phyloP scores from a whole-genome alignment of 2,113 vertebrate genomes.

The Rhinoptilus africanus region DNA sequence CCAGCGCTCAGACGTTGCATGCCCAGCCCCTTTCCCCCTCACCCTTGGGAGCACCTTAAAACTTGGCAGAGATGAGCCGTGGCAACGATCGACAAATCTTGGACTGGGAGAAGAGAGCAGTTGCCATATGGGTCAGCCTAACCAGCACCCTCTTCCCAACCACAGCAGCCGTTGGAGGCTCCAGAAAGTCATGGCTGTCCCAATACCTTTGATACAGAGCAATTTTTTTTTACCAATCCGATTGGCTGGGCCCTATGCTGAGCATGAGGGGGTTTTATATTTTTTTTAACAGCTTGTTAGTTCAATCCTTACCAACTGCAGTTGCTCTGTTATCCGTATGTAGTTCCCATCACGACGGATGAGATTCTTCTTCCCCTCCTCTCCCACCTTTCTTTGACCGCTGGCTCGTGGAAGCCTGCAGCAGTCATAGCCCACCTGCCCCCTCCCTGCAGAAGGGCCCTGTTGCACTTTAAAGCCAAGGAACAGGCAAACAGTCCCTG shows the following conservation, averaged over 20 bases:
- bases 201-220: neutral
- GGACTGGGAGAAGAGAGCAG: neutral
- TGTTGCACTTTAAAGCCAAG: neutral
- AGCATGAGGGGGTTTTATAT: neutral
- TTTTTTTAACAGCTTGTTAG: neutral
- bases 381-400: neutral
- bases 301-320: neutral
- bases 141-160: neutral
- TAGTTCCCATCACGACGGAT: neutral
- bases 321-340: neutral
- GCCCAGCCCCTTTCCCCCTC: neutral
- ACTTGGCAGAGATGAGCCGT: neutral
- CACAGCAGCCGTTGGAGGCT: neutral
- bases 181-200: neutral
- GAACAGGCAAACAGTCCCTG: neutral
- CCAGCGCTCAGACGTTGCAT: fast-evolving
- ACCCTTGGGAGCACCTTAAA: neutral
- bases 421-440: neutral
- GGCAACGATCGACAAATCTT: fast-evolving
- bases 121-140: neutral
- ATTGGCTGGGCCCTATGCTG: neutral
- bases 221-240: neutral
- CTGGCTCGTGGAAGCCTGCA: neutral
- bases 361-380: neutral
- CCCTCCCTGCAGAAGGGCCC: neutral